These are phyloP conservation scores for Odontothrips loti DNA, from an alignment of 2,888 invertebrate genomes.

Conservation along the genomic window DNA sequence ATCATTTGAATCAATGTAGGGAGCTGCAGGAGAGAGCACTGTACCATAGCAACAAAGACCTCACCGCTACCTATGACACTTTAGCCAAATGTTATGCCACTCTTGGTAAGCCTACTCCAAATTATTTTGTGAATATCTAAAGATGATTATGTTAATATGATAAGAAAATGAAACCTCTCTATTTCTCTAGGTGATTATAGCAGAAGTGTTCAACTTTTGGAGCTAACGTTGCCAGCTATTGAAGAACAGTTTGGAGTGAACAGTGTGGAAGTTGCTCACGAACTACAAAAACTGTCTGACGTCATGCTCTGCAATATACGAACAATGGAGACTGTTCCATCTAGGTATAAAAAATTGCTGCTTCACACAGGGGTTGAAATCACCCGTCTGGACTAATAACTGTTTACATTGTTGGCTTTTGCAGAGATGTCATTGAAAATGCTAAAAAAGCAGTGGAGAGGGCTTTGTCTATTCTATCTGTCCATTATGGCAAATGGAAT, in stretches of 20 bases:
- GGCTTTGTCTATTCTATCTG: background rate
- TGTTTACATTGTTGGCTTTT: background rate
- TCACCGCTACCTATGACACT: conserved; percentile 46
- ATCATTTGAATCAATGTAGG: background rate
- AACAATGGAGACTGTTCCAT: background rate
- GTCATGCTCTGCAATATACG: conserved; percentile 41
- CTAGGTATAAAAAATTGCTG: background rate
- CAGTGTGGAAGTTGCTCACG: conserved; percentile 63
- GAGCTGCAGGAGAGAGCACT: background rate
- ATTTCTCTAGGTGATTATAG: conserved; percentile 46
- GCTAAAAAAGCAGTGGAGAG: background rate
- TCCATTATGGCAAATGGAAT: conserved; percentile 14
- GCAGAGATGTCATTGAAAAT: background rate
- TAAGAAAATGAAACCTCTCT: conserved; percentile 43
- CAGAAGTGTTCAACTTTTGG: conserved; percentile 48
- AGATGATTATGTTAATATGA: conserved; percentile 54
- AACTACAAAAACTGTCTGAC: conserved; percentile 60
- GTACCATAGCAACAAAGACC: conserved; percentile 1
- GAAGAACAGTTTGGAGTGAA: conserved; percentile 59
- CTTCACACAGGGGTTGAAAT: background rate
- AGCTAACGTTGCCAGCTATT: conserved; percentile 55
- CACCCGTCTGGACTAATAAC: background rate
- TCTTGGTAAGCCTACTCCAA: conserved; percentile 50
- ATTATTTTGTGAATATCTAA: conserved; percentile 49
- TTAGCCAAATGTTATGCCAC: conserved; percentile 48